Conservation (phyloP, 2,797 vertebrate genomes). For the Podargus strigoides region DNA sequence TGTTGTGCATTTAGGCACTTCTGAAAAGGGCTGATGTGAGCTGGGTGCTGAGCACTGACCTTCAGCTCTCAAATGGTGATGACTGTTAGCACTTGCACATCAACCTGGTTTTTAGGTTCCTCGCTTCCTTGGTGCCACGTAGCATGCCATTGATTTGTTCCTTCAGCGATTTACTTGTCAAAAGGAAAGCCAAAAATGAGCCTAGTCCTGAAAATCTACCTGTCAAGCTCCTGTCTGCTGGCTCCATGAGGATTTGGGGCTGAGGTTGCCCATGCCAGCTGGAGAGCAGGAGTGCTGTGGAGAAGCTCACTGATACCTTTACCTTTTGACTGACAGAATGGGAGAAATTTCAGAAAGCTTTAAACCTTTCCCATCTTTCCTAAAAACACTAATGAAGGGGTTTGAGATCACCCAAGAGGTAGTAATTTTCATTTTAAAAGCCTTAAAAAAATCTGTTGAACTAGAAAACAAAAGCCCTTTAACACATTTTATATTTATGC, state of each 20-base stretch:
- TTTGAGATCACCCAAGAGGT: neutral
- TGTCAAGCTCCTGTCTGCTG: neutral
- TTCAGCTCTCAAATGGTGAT: neutral
- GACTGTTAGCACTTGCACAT: neutral
- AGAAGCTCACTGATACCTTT: neutral
- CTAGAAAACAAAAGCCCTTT: neutral
- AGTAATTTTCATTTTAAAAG: neutral
- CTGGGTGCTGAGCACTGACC: neutral
- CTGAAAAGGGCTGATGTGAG: neutral
- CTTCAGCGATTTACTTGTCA: neutral
- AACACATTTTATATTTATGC: neutral
- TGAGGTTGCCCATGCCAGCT: neutral
- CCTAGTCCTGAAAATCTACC: neutral
- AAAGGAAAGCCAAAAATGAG: neutral
- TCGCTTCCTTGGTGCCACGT: neutral
- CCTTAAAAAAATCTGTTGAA: accelerated
- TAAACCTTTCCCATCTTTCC: neutral
- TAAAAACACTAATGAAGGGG: neutral
- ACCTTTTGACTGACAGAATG: neutral
- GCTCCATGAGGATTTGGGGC: neutral
- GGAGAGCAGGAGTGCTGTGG: neutral
- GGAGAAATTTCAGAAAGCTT: neutral
- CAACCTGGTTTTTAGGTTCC: neutral
- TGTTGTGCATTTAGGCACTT: neutral
- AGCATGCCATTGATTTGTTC: neutral